phyloP scores from a whole-genome alignment of 1,140 invertebrate genomes.

The Brachionus rotundiformis region DNA sequence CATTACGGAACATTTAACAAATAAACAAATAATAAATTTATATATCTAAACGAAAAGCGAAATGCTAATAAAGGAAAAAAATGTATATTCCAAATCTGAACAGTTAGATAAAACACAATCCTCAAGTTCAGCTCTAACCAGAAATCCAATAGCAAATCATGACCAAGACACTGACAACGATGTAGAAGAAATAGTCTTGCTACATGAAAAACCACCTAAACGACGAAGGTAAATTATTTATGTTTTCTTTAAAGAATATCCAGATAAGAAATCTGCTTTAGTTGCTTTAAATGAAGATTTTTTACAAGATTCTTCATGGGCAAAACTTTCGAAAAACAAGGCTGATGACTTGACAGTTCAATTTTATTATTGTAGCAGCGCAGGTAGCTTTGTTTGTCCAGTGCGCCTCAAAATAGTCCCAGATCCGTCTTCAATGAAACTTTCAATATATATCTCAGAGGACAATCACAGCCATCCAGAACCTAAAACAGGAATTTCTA shows the following conservation, averaged over 20 bases:
- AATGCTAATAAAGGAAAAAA: background rate
- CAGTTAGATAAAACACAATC: background rate
- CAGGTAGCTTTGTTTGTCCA: background rate
- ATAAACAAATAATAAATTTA: too few species aligned
- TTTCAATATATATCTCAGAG: background rate
- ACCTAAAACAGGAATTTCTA: background rate
- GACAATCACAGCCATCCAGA: background rate
- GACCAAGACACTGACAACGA: background rate
- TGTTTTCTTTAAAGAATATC: background rate
- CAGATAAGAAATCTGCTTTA: background rate
- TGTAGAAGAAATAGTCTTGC: background rate
- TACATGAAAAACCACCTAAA: background rate
- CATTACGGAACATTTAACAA: too few species aligned
- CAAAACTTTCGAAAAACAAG: background rate
- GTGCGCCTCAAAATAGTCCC: background rate
- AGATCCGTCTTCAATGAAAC: background rate
- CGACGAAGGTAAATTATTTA: background rate
- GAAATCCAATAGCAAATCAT: background rate
- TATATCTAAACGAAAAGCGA: background rate
- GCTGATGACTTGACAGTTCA: background rate
- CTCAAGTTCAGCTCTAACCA: background rate
- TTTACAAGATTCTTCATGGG: background rate
- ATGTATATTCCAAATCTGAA: background rate
- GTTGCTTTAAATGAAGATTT: background rate
- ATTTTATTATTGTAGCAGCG: background rate